phyloP scores from a whole-genome alignment of 2,888 invertebrate genomes.

The Amitus sp. region DNA sequence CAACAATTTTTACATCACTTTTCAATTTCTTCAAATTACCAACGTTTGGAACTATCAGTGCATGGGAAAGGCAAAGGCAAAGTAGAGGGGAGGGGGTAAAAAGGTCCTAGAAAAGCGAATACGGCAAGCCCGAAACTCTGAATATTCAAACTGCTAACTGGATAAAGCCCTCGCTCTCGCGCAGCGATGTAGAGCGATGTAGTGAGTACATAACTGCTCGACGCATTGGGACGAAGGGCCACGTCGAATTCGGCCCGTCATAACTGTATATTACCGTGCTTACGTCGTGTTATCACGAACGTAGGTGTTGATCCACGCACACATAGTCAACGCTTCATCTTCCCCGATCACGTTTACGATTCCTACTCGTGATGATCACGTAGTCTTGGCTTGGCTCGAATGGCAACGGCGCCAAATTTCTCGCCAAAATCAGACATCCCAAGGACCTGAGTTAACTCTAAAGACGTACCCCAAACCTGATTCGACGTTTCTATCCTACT shows the following conservation, averaged over 20 bases:
- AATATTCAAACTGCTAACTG: constrained; percentile 45
- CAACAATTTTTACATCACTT: too few species aligned
- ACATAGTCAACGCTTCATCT: constrained; percentile 1
- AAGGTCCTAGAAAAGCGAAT: not conserved
- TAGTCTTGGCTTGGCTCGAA: not conserved
- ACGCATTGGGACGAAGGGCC: constrained; percentile 9
- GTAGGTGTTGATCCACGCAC: constrained; percentile 6
- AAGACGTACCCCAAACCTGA: too few species aligned
- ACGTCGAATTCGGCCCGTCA: constrained; percentile 18
- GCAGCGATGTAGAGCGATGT: constrained; percentile 3
- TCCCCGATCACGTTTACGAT: not conserved
- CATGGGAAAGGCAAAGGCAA: constrained; percentile 3
- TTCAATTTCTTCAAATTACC: too few species aligned
- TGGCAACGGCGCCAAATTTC: not conserved
- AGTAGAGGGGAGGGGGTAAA: not conserved
- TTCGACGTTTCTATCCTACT: too few species aligned
- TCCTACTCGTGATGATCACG: not conserved
- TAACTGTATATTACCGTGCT: constrained; percentile 18
- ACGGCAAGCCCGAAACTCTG: constrained; percentile 14
- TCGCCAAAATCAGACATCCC: too few species aligned
- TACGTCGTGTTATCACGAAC: constrained; percentile 1
- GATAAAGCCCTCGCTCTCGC: constrained; percentile 26
- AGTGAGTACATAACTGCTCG: not conserved
- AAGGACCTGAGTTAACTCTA: too few species aligned
- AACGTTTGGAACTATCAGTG: too few species aligned